These are phyloP conservation scores for Magallana angulata DNA, from an alignment of 1,140 invertebrate genomes.

Conservation along the genomic window DNA sequence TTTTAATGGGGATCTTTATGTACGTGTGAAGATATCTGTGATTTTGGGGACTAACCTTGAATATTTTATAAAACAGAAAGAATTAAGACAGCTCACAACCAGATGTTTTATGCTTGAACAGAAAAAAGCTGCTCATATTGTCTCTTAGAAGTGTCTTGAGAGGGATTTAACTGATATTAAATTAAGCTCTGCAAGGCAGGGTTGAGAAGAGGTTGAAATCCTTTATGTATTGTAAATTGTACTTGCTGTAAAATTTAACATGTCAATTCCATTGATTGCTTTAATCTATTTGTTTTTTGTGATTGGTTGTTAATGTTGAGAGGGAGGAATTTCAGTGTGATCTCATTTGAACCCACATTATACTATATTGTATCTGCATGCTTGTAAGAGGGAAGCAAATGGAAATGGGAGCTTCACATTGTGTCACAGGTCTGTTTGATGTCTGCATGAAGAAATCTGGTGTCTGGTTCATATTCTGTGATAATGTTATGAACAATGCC, in stretches of 20 bases:
- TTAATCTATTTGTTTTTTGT: neutral
- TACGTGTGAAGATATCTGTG: slow-evolving; percentile 7
- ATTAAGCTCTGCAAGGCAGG: neutral
- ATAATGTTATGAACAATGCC: slow-evolving; percentile 21
- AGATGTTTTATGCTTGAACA: neutral
- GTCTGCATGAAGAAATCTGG: neutral
- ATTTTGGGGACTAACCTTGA: neutral
- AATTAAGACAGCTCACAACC: neutral
- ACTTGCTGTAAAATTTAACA: slow-evolving; percentile 11
- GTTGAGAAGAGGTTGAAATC: slow-evolving; percentile 6
- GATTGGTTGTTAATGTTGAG: neutral
- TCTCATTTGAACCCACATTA: slow-evolving; percentile 8
- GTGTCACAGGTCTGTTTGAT: neutral
- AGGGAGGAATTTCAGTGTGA: neutral
- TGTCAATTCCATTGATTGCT: slow-evolving; percentile 20
- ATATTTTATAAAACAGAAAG: neutral
- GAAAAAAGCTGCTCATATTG: neutral
- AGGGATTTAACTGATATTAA: slow-evolving; percentile 6
- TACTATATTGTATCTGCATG: neutral
- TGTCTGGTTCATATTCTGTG: slow-evolving; percentile 22
- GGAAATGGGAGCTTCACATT: neutral
- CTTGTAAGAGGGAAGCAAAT: neutral
- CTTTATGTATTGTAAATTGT: neutral
- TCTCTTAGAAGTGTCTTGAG: neutral
- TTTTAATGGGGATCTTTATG: slow-evolving; percentile 45